These are phyloP conservation scores for Branchellion lobata DNA, from an alignment of 2,888 invertebrate genomes.

Conservation along the genomic window DNA sequence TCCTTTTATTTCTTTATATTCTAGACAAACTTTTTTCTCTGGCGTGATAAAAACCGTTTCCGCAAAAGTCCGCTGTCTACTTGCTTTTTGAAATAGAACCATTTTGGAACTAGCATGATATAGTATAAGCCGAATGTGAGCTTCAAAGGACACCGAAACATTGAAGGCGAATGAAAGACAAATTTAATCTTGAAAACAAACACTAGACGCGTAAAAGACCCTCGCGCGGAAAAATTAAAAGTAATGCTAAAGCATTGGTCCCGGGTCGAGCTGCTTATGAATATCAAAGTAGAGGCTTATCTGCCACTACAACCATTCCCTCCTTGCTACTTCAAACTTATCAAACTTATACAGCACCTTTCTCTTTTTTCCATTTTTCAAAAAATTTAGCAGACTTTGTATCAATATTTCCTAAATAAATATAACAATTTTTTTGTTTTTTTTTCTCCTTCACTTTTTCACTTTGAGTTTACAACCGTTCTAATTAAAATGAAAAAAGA, in stretches of 20 bases:
- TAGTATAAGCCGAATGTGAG: neutral
- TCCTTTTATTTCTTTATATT: no score
- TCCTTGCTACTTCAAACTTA: neutral
- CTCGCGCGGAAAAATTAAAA: constrained; percentile 6
- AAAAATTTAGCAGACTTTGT: neutral
- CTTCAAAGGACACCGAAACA: no score
- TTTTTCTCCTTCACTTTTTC: no score
- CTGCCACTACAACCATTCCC: neutral
- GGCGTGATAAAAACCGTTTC: no score
- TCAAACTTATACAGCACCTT: no score
- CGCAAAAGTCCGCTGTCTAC: no score
- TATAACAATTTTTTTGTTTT: neutral
- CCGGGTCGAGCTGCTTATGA: constrained; percentile 12
- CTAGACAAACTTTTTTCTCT: no score
- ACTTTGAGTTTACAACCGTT: no score
- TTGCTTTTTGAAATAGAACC: no score
- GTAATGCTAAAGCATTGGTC: constrained; percentile 8
- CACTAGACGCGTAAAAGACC: neutral
- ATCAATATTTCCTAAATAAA: neutral
- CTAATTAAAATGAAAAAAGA: no score
- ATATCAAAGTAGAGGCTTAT: neutral
- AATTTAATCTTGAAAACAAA: constrained; percentile 6
- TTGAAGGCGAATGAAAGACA: neutral
- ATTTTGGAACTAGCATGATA: no score
- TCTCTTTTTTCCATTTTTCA: no score